These are phyloP conservation scores for Neoniphon sammara DNA, from an alignment of 2,797 vertebrate genomes.

Conservation along the genomic window DNA sequence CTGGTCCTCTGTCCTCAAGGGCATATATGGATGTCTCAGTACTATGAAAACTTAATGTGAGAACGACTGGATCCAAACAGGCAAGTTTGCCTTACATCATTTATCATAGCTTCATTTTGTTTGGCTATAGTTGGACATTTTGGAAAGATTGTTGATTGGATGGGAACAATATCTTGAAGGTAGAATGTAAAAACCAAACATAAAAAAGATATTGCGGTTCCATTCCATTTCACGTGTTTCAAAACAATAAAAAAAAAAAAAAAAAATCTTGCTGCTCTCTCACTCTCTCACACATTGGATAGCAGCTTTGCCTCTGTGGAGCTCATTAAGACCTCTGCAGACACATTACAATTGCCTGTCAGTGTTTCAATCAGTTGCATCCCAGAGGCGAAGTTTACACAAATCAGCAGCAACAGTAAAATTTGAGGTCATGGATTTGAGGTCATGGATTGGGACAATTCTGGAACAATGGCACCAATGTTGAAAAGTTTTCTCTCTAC, in stretches of 20 bases:
- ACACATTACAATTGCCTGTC: conserved; percentile 34
- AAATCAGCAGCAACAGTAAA: conserved; percentile 12
- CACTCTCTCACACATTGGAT: neutral
- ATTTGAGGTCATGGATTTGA: neutral
- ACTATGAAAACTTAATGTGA: no score
- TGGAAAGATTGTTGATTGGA: neutral
- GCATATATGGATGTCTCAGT: no score
- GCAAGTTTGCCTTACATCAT: neutral
- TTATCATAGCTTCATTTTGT: conserved; percentile 6
- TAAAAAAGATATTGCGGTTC: conserved; percentile 10
- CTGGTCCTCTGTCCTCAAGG: no score
- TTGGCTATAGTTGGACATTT: neutral
- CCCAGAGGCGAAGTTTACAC: conserved; percentile 22
- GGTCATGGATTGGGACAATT: neutral
- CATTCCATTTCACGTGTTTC: conserved; percentile 12
- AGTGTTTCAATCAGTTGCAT: conserved; percentile 33
- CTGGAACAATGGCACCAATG: no score
- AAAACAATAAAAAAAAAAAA: neutral
- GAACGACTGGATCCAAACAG: no score
- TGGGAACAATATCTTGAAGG: conserved; percentile 2
- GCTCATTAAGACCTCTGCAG: conserved; percentile 54
- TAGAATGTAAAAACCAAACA: neutral
- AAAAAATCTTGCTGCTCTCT: conserved; percentile 6
- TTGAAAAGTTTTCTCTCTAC: no score
- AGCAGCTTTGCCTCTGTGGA: conserved; percentile 51